A percentile compares a stretch with the other conserved stretches of the same genome.
Conservation (phyloP, 2,888 invertebrate species). For the Ophion ventricosus region DNA sequence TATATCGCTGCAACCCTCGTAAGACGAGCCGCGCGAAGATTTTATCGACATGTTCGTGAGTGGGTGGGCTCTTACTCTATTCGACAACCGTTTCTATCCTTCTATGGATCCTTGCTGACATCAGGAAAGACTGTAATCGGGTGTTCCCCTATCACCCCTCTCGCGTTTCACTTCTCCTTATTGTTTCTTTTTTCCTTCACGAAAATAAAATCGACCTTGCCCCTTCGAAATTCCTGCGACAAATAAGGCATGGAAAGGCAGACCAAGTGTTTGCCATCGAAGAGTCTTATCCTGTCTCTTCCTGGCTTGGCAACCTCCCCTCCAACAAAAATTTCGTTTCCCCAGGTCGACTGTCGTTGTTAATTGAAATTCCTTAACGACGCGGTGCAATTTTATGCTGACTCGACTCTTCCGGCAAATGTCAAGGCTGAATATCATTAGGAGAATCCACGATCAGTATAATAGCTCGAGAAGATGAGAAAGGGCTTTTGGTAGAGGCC, state of each 20-base stretch:
- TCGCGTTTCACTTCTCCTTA: constrained; percentile 6
- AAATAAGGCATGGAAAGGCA: not conserved
- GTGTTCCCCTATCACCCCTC: not conserved
- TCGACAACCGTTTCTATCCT: constrained; percentile 3
- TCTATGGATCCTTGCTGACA: constrained; percentile 28
- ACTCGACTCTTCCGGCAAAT: constrained; percentile 9
- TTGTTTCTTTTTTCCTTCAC: not conserved
- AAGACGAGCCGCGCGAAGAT: constrained; percentile 45
- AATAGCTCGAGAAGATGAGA: constrained; percentile 27
- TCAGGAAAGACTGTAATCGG: constrained; percentile 41
- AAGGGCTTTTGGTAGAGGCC: not conserved
- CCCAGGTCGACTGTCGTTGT: constrained; percentile 28
- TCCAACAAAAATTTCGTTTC: constrained; percentile 10
- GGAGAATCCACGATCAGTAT: constrained; percentile 24
- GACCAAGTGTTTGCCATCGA: constrained; percentile 2
- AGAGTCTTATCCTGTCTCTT: not conserved
- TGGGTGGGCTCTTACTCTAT: not conserved
- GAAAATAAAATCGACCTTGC: not conserved
- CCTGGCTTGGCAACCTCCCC: not conserved
- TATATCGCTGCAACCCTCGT: constrained; percentile 27
- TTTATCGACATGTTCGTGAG: constrained; percentile 47
- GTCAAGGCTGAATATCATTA: constrained; percentile 34
- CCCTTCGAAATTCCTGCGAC: not conserved
- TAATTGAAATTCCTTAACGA: constrained; percentile 64
- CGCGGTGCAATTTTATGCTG: constrained; percentile 51